Conservation (phyloP, 2,797 vertebrate genomes). For the Malurus splendens region DNA sequence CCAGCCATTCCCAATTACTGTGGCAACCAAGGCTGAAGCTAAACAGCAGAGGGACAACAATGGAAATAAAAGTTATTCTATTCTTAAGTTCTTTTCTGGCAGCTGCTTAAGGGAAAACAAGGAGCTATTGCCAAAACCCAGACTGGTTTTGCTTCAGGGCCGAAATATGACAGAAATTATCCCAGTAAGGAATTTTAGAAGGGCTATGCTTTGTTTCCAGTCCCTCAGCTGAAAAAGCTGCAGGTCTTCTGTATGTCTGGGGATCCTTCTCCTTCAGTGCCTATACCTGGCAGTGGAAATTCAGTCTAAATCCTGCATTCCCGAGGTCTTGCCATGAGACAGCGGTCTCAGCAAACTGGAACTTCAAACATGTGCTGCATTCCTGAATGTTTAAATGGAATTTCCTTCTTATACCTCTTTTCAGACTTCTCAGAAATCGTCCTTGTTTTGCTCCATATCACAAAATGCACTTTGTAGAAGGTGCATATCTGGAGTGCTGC, state of each 20-base stretch:
- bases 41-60: background rate
- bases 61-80: background rate
- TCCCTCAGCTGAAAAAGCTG: background rate
- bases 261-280: background rate
- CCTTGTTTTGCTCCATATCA: background rate
- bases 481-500: background rate
- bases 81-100: conserved; percentile 13
- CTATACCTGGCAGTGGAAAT: background rate
- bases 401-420: background rate
- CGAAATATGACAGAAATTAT: background rate
- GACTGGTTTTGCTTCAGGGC: background rate
- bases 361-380: background rate
- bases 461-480: background rate
- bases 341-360: background rate
- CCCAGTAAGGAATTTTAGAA: background rate
- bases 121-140: conserved; percentile 23
- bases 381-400: background rate
- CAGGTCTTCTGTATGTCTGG: background rate
- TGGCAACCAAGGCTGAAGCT: background rate
- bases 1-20: background rate
- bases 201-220: background rate
- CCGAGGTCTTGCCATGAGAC: background rate
- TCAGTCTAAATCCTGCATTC: background rate
- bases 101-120: conserved; percentile 17
- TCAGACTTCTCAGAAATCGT: background rate